Evolutionary conservation across 2,797 vertebrate genomes (phyloP), one percentile per base, ranked within the genome.

Genomic region (Botia kubotai): DNA sequence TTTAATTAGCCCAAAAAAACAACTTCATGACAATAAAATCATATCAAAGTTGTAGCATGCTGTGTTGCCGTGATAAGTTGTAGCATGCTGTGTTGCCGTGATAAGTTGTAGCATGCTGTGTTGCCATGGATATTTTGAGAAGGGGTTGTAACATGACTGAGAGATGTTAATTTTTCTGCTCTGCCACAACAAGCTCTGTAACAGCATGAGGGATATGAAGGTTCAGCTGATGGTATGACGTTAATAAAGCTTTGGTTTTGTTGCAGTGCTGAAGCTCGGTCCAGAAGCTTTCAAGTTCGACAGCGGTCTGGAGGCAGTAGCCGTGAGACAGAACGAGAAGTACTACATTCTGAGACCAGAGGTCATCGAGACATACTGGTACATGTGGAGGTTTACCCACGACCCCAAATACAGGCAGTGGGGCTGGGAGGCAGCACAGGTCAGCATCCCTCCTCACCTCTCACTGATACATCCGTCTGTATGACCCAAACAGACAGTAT

Each of bases 281-380:
- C 98, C 98, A 1, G 98, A 99, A 87, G 97, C 98, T 21, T 99
- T 99, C 87, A 98, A 98, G 90, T 99, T 99, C 77, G 98, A 99
- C 85, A 97, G 97, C 12, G 97, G 97, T 0, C 89, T 97, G 77
- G 98, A 99, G 89, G 98, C 97, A 0, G 96, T 99, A 85, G 98
- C 98, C 0, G 95, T 98, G 16, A 94, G 98, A 26, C 98, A 99
- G 90, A 98, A 98, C 23, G 98, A 99, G 88, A 99, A 99, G 86
- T 99, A 99, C 89, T 99, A 98, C 91, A 99, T 99, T 90, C 94
- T 99, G 55, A 93, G 97, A 73, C 98, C 97, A 2, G 97, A 99
- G 91, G 98, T 99, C 79, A 99, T 99, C 50, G 97, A 99, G 92
- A 99, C 98, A 16, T 98, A 99, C 87, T 98, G 97, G 97, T 99